Base-by-base conservation (phyloP, 2,888 invertebrate genomes). In the Eupithecia vulgata region DNA sequence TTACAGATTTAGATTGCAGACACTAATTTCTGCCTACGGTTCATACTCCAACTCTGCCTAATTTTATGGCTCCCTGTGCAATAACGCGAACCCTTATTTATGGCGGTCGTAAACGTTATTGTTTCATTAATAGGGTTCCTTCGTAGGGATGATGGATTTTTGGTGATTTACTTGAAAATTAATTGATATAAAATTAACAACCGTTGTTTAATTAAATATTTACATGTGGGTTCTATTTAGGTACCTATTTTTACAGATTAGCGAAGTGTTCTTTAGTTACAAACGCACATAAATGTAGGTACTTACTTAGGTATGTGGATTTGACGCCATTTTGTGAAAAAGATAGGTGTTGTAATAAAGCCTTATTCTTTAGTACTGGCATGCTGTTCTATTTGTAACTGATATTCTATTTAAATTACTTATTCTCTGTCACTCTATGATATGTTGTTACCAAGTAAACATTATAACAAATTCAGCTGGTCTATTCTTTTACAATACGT, bases 81-180 rank as follows among this genome's bases (percentile, higher is more conserved):
- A 80, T 80, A 78, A 77, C 77, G 75, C 69, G 73, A 74, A 76
- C 78, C 79, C 77, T 80, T 77, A 80, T 80, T 80, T 80, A 80
- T 77, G 73, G 73, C 59, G 77, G 76, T 59, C 76, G 71, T 79
- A 76, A 76, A 78, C 77, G 74, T 74, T 78, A 80, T 80, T 80
- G 79, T 80, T 78, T 74, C 73, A 78, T 78, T 77, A 80, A 80
- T 80, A 77, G 77, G 75, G 75, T 72, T 70, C 62, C 70, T 69
- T 70, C 72, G 76, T 73, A 45, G 76, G 78, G 78, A 77, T 75
- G 78, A 75, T 72, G 57, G 62, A 75, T 70, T 70, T 75, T 62
- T 52, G 74, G 37, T 71, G 71, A 40, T 66, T 59, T 37, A 70
- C 71, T 65, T 52, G 66, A 61, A 68, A 75, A 77, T 69, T 68